Base-by-base conservation (phyloP, 2,888 invertebrate genomes). In the Spodoptera exigua region DNA sequence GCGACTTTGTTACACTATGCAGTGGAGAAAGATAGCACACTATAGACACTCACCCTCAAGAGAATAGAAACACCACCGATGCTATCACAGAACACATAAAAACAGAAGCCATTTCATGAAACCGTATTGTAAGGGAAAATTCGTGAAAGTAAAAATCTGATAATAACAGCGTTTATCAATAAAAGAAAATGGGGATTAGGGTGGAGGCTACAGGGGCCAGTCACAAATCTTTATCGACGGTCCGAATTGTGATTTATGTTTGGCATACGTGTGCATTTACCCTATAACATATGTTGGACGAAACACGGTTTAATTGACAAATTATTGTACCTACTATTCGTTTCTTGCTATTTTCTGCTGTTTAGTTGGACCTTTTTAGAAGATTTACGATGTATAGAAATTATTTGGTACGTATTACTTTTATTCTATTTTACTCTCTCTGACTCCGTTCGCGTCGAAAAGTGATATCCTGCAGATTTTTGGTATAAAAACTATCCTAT, bases 171-270 rank as follows among this genome's bases (percentile, higher is more conserved):
- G 72, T 77, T 82, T 84, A 84, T 81, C 84, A 85, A 85, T 84
- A 79, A 82, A 74, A 74, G 78, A 77, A 75, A 84, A 82, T 76
- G 70, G 61, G 80, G 77, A 79, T 81, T 82, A 82, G 79, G 80
- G 80, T 78, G 78, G 78, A 55, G 59, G 72, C 74, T 64, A 74
- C 73, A 71, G 62, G 65, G 62, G 74, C 57, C 57, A 77, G 80
- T 80, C 83, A 84, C 87, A 85, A 88, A 86, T 87, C 87, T 85
- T 83, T 83, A 85, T 86, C 83, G 79, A 49, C 55, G 58, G 57
- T 57, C 72, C 75, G 58, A 61, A 71, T 66, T 78, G 76, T 78
- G 78, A 76, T 74, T 78, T 76, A 76, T 74, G 53, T 55, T 37
- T 21, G 3, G 53, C n/a, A 35, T 58, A 44, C 40, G 66, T 68